Evolutionary conservation across 2,113 vertebrate species (phyloP), one percentile per base, ranked within the genome.

Genomic region (Mungos mungo): DNA sequence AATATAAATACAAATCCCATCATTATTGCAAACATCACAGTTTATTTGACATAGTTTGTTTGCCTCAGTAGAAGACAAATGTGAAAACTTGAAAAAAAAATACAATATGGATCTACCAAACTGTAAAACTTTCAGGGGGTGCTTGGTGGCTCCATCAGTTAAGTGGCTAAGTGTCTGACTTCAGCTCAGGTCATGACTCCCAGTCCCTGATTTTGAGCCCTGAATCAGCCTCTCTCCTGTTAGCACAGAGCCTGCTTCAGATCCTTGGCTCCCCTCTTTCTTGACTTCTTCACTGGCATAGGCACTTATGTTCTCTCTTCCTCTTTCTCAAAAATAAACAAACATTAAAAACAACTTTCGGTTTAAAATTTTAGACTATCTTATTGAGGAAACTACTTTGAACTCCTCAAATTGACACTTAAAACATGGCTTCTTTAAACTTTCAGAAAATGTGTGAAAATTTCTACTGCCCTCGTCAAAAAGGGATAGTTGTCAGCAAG

Each of bases 381-480:
- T 84, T 50, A 88, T 47, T 57, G 18, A 91, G 82, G 66, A 94
- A 66, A 57, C 15, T 57, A 72, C 91, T 74, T 52, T 76, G 47
- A 87, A 45, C n/a, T 38, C 38, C 35, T 77, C 38, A 50, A 33
- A 81, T 57, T 66, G 72, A 86, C 27, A 81, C 35, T 74, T 81
- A 27, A 94, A 93, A 68, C 57, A 87, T 66, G 35, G 11, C 9
- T 81, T 79, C 74, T 86, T 93, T 72, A 85, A 87, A 82, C 7
- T 57, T 68, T 79, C 1, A 38, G 54, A 82, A 89, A 72, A 50
- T 50, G 38, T 9, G 9, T 84, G 5, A 89, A 83, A 71, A n/a
- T 65, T 71, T 96, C 33, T 38, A 31, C 27, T 87, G 27, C 15
- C 72, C 77, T 93, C 86, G 29, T 93, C 65, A 87, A 74, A 96